phyloP scores from a whole-genome alignment of 2,888 invertebrate species.

The Platycheirus albimanus region DNA sequence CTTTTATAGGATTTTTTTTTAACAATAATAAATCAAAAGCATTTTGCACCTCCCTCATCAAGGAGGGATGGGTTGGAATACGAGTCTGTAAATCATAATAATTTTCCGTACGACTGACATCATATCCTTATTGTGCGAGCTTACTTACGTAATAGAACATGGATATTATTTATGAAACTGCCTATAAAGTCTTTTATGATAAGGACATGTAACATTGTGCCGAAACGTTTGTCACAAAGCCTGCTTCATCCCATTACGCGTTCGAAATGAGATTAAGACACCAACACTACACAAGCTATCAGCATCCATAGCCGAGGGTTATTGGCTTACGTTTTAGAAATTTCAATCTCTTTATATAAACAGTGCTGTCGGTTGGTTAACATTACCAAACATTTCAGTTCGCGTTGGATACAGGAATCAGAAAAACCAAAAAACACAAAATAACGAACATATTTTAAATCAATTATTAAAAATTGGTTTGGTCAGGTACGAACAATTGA shows the following conservation, averaged over 20 bases:
- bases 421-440: too few species aligned
- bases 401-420: too few species aligned
- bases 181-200: slow-evolving; percentile 11
- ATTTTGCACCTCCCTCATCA: background rate
- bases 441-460: too few species aligned
- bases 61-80: background rate
- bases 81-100: background rate
- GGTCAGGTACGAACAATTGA: too few species aligned
- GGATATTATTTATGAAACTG: slow-evolving; percentile 36
- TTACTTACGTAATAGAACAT: too few species aligned
- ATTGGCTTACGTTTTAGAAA: background rate
- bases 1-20: too few species aligned
- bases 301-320: background rate
- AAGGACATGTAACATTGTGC: slow-evolving; percentile 19
- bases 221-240: slow-evolving; percentile 9
- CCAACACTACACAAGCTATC: slow-evolving; percentile 2
- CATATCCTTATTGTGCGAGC: background rate
- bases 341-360: too few species aligned
- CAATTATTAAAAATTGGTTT: too few species aligned
- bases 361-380: too few species aligned
- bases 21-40: background rate
- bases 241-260: background rate
- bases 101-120: background rate
- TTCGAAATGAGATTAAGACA: slow-evolving; percentile 10
- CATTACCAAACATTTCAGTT: too few species aligned